phyloP scores from a whole-genome alignment of 2,113 vertebrate genomes.

The Psilopsiagon aymara region DNA sequence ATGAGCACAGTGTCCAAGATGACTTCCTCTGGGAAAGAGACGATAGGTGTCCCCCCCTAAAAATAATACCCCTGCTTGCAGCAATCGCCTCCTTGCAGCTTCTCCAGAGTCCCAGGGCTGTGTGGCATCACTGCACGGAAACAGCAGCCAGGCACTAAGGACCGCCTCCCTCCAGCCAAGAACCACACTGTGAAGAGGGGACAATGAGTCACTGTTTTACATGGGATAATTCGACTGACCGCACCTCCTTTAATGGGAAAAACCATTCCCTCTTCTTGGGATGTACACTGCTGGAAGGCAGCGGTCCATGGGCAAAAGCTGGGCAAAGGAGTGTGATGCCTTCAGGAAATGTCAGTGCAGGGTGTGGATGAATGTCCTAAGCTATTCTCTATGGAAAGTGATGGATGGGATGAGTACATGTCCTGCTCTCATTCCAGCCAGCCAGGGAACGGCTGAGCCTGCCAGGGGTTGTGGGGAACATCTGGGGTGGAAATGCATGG shows the following conservation, averaged over 20 bases:
- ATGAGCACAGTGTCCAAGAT: background rate
- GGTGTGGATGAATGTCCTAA: background rate
- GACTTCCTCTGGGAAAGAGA: background rate
- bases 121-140: background rate
- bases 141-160: background rate
- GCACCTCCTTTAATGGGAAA: background rate
- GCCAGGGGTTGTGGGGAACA: background rate
- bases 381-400: background rate
- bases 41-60: background rate
- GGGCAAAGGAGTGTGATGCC: background rate
- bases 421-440: constrained; percentile 4
- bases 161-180: constrained; percentile 9
- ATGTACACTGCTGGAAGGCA: background rate
- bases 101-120: background rate
- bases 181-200: background rate
- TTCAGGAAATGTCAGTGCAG: background rate
- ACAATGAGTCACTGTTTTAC: constrained; percentile 9
- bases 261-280: background rate
- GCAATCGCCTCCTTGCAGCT: background rate
- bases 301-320: background rate
- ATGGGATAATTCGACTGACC: fast-evolving
- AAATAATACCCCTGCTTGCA: background rate
- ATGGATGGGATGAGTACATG: background rate
- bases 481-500: background rate
- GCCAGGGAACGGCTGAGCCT: background rate